Base-by-base conservation (phyloP, 2,888 invertebrate genomes). In the Ennomos fuscantarius region DNA sequence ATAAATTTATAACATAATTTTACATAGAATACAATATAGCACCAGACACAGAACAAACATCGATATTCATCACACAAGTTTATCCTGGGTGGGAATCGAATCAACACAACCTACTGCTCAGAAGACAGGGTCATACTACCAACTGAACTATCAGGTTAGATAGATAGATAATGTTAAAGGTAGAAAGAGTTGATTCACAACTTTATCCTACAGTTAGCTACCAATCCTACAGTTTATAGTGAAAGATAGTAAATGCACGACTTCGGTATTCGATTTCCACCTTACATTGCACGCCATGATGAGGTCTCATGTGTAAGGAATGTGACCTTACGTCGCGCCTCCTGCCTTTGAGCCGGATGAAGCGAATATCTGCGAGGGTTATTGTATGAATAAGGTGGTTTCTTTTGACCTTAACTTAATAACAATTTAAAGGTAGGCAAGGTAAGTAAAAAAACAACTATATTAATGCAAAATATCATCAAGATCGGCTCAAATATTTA, bases 221-320 rank as follows among this genome's bases (percentile, higher is more conserved):
- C n/a, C 24, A 24, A 6, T 10, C 9, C 8, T 43, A 11, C 1
- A 5, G 5, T 1, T 24, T 33, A 12, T 3, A 10, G 35, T 54
- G 35, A 47, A 31, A 47, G 32, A 47, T 13, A 43, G 47, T 53
- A 55, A 53, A 55, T 35, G 57, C 53, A 57, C 63, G 51, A 52
- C 51, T 37, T 59, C 9, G 51, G 50, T 53, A 65, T 62, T 61
- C 60, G 52, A 44, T 51, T 55, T 53, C 61, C 60, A 60, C 60
- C 60, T 66, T 53, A 54, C 53, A 54, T 61, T 47, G 52, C 57
- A 54, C 44, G 45, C 33, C 46, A 43, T 51, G 56, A 8, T 47
- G 53, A 62, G 55, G 59, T 64, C 63, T 65, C 63, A 62, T 65
- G 57, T 58, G 62, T 53, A 55, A 53, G 63, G 68, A 65, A 68